A percentile compares a stretch with the other conserved stretches of the same genome.
Conservation (phyloP, 2,797 vertebrate species). For the Picus viridis region DNA sequence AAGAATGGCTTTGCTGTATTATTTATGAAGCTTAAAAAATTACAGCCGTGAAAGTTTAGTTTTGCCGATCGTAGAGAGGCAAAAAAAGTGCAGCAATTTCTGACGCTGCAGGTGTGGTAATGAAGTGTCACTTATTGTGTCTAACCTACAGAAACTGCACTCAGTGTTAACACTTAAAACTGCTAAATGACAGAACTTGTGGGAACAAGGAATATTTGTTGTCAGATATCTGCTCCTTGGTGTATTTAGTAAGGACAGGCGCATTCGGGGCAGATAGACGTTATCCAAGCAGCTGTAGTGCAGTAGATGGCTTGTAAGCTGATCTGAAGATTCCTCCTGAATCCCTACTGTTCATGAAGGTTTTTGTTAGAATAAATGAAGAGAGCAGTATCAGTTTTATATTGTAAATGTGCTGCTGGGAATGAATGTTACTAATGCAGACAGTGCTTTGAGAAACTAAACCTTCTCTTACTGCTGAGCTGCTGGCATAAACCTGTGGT, state of each 20-base stretch:
- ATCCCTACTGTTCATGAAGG: not conserved
- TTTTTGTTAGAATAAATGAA: slow-evolving; percentile 31
- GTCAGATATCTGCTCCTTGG: not conserved
- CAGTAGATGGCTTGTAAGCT: not conserved
- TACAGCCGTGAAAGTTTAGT: not conserved
- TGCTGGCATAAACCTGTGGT: not conserved
- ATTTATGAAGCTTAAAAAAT: not conserved
- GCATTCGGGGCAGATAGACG: not conserved
- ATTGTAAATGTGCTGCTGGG: slow-evolving; percentile 29
- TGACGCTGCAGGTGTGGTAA: not conserved
- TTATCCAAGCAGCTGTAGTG: not conserved
- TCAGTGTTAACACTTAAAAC: not conserved
- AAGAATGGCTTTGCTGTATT: not conserved
- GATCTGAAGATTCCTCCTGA: not conserved
- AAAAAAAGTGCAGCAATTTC: not conserved
- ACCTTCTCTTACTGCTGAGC: not conserved
- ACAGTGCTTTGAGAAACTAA: slow-evolving; percentile 15
- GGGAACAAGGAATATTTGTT: not conserved
- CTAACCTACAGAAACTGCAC: not conserved
- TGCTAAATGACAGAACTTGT: not conserved
- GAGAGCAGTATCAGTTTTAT: slow-evolving; percentile 41
- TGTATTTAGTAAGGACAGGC: not conserved
- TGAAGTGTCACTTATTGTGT: not conserved
- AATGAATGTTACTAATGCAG: slow-evolving; percentile 9
- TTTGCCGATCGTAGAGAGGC: not conserved